These are phyloP conservation scores for Pararge aegeria DNA, from an alignment of 1,140 invertebrate genomes.

Conservation along the genomic window DNA sequence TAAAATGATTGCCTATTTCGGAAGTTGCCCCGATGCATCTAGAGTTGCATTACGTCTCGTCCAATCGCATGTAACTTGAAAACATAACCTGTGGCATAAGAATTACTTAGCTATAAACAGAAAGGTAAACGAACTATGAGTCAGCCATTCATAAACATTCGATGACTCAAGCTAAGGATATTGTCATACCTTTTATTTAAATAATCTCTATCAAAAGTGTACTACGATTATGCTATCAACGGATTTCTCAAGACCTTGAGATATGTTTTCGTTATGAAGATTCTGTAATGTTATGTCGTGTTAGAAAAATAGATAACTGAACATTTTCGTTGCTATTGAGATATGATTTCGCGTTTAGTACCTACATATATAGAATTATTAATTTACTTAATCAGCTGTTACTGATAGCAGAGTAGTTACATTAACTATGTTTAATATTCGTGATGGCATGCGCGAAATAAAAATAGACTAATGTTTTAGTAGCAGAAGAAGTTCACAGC, in stretches of 20 bases:
- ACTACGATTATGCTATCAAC: not conserved
- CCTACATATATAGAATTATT: no score
- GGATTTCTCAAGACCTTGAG: not conserved
- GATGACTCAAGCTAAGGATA: slow-evolving; percentile 47
- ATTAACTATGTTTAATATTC: no score
- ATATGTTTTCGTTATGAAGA: not conserved
- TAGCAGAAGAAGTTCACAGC: no score
- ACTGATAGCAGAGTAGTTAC: no score
- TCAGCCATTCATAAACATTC: slow-evolving; percentile 60
- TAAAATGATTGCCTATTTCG: not conserved
- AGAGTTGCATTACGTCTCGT: not conserved
- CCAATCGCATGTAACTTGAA: slow-evolving; percentile 15
- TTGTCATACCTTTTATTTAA: slow-evolving; percentile 27
- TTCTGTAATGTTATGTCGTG: no score
- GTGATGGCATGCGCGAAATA: no score
- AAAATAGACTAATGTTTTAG: no score
- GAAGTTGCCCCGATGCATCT: not conserved
- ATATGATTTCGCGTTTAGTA: no score
- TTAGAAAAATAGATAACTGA: no score
- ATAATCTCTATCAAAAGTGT: slow-evolving; percentile 16
- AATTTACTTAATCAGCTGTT: no score
- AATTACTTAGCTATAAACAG: slow-evolving; percentile 35
- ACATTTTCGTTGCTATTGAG: no score
- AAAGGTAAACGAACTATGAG: slow-evolving; percentile 66
- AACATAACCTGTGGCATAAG: slow-evolving; percentile 25